Evolutionary conservation across 2,888 invertebrate species (phyloP).

Genomic region (Molorchus minor): DNA sequence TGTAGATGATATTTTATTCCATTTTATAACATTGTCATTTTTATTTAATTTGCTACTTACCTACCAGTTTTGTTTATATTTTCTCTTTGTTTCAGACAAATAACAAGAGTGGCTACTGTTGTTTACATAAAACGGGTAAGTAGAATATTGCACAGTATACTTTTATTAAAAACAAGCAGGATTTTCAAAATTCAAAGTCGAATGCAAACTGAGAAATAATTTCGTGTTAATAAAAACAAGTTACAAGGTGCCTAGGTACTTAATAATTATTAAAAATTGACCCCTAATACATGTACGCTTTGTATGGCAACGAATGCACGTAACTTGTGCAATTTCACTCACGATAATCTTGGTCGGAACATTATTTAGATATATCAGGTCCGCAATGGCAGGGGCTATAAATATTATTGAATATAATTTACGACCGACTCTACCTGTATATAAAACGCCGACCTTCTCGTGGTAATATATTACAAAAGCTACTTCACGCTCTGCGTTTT

Average conservation of each 20-base stretch:
- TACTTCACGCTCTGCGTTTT: slow-evolving; percentile 44
- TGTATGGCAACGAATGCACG: slow-evolving; percentile 13
- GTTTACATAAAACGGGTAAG: slow-evolving; percentile 1
- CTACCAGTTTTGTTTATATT: no score
- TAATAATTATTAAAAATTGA: no score
- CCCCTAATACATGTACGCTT: no score
- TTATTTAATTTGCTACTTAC: no score
- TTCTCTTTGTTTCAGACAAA: slow-evolving; percentile 8
- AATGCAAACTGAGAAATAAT: not conserved
- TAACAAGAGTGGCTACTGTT: not conserved
- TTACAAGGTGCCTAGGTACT: no score
- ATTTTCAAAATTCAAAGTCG: not conserved
- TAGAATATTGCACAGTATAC: not conserved
- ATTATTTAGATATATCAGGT: slow-evolving; percentile 59
- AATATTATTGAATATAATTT: slow-evolving; percentile 63
- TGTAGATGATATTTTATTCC: no score
- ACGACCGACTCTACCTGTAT: slow-evolving; percentile 57
- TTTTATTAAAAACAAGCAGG: not conserved
- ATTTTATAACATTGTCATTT: no score
- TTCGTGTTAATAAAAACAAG: no score
- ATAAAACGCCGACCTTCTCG: slow-evolving; percentile 53
- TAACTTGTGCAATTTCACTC: slow-evolving; percentile 26
- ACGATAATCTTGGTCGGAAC: slow-evolving; percentile 41
- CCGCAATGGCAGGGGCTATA: slow-evolving; percentile 58
- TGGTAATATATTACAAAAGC: slow-evolving; percentile 47